Percentiles rank a stretch among this genome's conserved stretches.
These are phyloP conservation scores for Hippocampus kuda DNA, from an alignment of 2,797 vertebrate species.

Conservation along the genomic window DNA sequence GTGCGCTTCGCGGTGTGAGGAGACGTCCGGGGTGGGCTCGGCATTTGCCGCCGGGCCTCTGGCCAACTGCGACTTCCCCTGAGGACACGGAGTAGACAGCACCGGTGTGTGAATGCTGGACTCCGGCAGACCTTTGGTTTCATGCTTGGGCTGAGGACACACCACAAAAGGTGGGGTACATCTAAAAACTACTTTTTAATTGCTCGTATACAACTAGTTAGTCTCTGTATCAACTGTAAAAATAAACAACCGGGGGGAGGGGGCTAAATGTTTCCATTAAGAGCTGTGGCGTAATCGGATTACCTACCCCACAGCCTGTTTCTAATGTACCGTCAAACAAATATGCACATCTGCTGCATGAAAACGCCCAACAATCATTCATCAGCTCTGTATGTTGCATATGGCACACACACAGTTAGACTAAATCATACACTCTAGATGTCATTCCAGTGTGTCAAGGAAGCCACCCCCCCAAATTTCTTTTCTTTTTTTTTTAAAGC, in stretches of 20 bases:
- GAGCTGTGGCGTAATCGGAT: not conserved
- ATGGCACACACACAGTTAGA: too few relatives aligned
- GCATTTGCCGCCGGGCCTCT: slow-evolving; percentile 23
- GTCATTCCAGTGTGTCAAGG: too few relatives aligned
- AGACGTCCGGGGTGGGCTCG: slow-evolving; percentile 28
- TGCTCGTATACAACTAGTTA: too few relatives aligned
- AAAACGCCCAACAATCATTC: slow-evolving; percentile 9
- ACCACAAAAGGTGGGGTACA: not conserved
- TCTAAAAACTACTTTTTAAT: not conserved
- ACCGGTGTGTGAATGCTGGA: slow-evolving; percentile 50
- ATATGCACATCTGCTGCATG: not conserved
- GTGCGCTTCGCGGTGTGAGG: slow-evolving; percentile 21
- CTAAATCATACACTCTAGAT: too few relatives aligned
- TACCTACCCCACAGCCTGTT: not conserved
- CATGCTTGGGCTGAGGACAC: slow-evolving; percentile 54
- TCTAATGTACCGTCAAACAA: not conserved
- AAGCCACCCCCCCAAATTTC: too few relatives aligned
- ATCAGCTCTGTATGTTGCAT: not conserved
- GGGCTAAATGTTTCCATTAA: not conserved
- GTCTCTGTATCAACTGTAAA: too few relatives aligned
- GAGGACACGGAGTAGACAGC: slow-evolving; percentile 55
- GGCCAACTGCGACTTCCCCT: slow-evolving; percentile 47
- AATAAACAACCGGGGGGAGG: not conserved
- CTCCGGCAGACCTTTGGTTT: slow-evolving; percentile 66
- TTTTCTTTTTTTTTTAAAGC: too few relatives aligned